Conservation (phyloP, 2,888 invertebrate species). For the Syritta pipiens region DNA sequence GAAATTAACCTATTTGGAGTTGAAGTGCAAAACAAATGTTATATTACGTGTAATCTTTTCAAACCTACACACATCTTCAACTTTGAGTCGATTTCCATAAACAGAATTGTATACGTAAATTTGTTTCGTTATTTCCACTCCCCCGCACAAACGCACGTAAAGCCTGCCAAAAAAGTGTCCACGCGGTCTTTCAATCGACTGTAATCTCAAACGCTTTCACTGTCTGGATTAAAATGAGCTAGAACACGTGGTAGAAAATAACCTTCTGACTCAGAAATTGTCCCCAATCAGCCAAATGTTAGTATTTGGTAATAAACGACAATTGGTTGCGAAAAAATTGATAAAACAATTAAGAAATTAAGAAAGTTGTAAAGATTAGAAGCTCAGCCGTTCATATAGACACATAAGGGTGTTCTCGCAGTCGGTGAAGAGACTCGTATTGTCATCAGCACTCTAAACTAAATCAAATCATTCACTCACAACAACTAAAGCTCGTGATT, state of each 20-base stretch:
- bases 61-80: too few relatives aligned
- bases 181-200: neutral
- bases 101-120: neutral
- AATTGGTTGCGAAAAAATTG: neutral
- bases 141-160: neutral
- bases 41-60: too few relatives aligned
- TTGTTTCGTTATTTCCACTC: neutral
- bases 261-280: neutral
- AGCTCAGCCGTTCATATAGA: neutral
- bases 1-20: too few relatives aligned
- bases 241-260: neutral
- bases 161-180: neutral
- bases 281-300: neutral
- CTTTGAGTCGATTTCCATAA: too few relatives aligned
- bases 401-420: neutral
- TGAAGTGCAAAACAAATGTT: too few relatives aligned
- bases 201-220: neutral
- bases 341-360: neutral
- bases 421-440: neutral
- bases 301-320: neutral
- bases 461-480: too few relatives aligned
- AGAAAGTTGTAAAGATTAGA: neutral
- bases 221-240: neutral
- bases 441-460: too few relatives aligned
- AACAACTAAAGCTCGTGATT: too few relatives aligned